Evolutionary conservation across 2,113 vertebrate genomes (phyloP).

Genomic region (Herpailurus yagouaroundi): DNA sequence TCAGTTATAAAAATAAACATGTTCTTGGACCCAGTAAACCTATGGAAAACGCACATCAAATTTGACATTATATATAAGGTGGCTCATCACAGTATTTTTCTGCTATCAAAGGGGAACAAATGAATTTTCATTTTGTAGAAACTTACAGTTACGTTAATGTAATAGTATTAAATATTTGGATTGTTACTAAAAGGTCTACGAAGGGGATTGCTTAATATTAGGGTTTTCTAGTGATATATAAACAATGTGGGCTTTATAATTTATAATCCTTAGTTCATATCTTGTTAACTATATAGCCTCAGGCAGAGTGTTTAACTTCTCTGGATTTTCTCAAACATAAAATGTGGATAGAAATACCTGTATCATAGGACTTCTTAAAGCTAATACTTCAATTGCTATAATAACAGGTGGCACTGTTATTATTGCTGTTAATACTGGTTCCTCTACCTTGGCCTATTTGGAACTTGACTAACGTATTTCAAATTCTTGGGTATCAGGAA

Average conservation of each 20-base stretch:
- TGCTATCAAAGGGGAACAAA: neutral
- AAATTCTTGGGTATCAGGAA: neutral
- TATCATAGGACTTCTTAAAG: neutral
- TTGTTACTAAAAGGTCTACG: neutral
- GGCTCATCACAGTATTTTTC: neutral
- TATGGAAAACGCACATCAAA: neutral
- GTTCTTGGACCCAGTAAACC: neutral
- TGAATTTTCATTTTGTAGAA: neutral
- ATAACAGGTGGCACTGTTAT: neutral
- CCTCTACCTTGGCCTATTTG: neutral
- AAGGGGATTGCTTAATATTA: neutral
- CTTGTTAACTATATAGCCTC: neutral
- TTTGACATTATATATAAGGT: neutral
- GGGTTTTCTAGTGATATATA: neutral
- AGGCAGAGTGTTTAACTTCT: neutral
- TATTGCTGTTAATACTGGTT: neutral
- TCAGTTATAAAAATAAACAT: neutral
- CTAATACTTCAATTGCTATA: neutral
- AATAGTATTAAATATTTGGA: neutral
- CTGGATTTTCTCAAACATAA: neutral
- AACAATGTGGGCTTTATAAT: neutral
- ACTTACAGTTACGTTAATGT: neutral
- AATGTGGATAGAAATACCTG: neutral
- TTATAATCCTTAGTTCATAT: neutral
- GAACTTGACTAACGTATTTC: neutral